Evolutionary conservation across 2,113 vertebrate species (phyloP), one percentile per base, ranked within the genome.

Genomic region (Grammomys surdaster): DNA sequence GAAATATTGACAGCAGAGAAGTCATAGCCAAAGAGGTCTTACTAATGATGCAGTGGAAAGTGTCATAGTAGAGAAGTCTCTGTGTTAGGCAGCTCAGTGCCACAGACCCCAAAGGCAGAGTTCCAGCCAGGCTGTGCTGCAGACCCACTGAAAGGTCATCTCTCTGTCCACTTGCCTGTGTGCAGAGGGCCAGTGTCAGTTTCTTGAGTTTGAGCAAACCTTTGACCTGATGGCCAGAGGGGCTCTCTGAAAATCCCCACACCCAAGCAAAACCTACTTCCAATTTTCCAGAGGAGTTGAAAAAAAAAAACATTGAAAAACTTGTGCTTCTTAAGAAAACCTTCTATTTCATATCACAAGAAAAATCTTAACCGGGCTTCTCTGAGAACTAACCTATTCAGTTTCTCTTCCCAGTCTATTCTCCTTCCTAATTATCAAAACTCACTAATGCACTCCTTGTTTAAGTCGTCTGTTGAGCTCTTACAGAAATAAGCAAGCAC

Each of bases 401-500:
- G 54, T 85, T 85, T 72, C 70, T 76, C 28, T 33, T 60, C 48
- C 7, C 33, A 40, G 16, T 90, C 81, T 90, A 7, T 46, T 33
- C 5, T 82, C 60, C 24, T 63, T 87, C 89, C 87, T 93, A 92
- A 96, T 92, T 84, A 90, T 76, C 82, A 89, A 60, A 94, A 95
- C 51, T 76, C 69, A 82, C 54, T 84, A 73, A 89, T 76, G 56
- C 19, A 10, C 77, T 76, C 90, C 75, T 77, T 95, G 92, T 89
- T 96, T 91, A 70, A 51, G 80, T 80, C 95, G 91, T 84, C 93
- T 93, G 14, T 90, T 20, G 96, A 87, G 26, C 93, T 98, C 95
- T 94, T 97, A 89, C 7, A 76, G 94, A 97, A 98, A 87, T 95
- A 98, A 95, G 97, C 67, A 96, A 96, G 94, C 65, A 82, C 93